phyloP scores from a whole-genome alignment of 1,140 invertebrate species.

The Zaprionus tsacasi region DNA sequence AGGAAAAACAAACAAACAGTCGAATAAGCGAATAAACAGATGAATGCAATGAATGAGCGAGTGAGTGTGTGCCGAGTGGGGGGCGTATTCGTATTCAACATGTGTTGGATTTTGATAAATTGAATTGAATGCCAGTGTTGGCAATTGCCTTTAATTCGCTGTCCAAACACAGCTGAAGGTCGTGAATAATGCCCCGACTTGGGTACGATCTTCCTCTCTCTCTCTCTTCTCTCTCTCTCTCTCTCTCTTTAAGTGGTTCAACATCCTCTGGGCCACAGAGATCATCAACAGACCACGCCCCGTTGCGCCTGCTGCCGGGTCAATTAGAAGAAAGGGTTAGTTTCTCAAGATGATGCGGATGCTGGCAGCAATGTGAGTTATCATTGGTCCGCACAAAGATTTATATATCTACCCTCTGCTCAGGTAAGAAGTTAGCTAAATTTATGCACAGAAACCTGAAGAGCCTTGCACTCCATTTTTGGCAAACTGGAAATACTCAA shows the following conservation, averaged over 20 bases:
- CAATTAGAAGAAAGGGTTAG: conserved; percentile 58
- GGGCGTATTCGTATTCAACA: conserved; percentile 37
- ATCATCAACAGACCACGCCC: conserved; percentile 64
- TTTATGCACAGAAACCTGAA: conserved; percentile 41
- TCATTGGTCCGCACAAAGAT: conserved; percentile 58
- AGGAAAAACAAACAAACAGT: conserved; percentile 42
- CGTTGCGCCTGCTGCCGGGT: conserved; percentile 14
- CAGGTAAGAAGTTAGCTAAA: conserved; percentile 11
- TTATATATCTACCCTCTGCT: conserved; percentile 7
- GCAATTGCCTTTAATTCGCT: conserved; percentile 56
- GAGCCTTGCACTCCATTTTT: conserved; percentile 59
- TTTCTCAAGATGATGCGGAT: conserved; percentile 39
- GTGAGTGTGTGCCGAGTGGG: conserved; percentile 14
- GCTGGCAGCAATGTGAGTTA: conserved; percentile 24
- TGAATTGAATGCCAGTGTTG: conserved; percentile 46
- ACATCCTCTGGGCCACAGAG: conserved; percentile 47
- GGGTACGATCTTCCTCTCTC: too few species aligned
- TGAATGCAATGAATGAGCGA: conserved; percentile 26
- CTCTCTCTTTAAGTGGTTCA: conserved; percentile 31
- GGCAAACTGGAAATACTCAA: conserved; percentile 49
- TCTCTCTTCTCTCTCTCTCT: too few species aligned
- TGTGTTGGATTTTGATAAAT: conserved; percentile 73
- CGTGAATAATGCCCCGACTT: conserved; percentile 5
- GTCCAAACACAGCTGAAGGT: conserved; percentile 56
- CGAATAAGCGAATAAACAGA: conserved; percentile 25